A percentile compares a stretch with the other conserved stretches of the same genome.
These are phyloP conservation scores for Bos javanicus DNA, from an alignment of 2,113 vertebrate species.

Conservation along the genomic window DNA sequence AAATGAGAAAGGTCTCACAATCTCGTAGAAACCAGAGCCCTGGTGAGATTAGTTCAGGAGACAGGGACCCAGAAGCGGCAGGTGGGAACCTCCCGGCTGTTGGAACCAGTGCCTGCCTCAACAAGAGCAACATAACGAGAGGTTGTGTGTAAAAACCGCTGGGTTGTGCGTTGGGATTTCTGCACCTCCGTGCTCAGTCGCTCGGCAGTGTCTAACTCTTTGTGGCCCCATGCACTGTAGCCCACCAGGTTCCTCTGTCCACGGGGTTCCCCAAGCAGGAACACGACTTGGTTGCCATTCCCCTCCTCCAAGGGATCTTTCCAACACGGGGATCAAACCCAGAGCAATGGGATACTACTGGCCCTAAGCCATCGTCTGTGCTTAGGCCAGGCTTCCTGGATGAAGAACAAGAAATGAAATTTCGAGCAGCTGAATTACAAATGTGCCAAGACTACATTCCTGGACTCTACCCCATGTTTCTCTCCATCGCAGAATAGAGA, in stretches of 20 bases:
- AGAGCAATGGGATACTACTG: rapidly evolving
- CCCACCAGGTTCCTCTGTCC: background rate
- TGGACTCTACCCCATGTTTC: background rate
- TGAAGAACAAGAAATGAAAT: rapidly evolving
- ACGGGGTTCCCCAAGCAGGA: background rate
- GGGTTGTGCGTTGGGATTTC: background rate
- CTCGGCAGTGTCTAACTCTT: background rate
- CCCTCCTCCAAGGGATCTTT: background rate
- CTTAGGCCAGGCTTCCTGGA: background rate
- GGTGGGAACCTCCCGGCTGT: rapidly evolving
- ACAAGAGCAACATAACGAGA: rapidly evolving
- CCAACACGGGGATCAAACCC: background rate
- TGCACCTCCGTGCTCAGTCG: rapidly evolving
- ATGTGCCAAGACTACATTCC: rapidly evolving
- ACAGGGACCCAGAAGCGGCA: rapidly evolving
- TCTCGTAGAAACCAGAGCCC: background rate
- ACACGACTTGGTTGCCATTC: background rate
- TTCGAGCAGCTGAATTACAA: background rate
- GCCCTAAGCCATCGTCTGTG: background rate
- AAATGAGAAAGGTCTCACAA: background rate
- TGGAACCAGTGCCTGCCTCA: rapidly evolving
- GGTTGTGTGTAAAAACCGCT: rapidly evolving
- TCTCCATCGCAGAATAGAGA: background rate
- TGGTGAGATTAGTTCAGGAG: rapidly evolving
- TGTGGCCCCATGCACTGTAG: rapidly evolving